These are phyloP conservation scores for Gavialis gangeticus DNA, from an alignment of 2,113 vertebrate species.

Conservation along the genomic window DNA sequence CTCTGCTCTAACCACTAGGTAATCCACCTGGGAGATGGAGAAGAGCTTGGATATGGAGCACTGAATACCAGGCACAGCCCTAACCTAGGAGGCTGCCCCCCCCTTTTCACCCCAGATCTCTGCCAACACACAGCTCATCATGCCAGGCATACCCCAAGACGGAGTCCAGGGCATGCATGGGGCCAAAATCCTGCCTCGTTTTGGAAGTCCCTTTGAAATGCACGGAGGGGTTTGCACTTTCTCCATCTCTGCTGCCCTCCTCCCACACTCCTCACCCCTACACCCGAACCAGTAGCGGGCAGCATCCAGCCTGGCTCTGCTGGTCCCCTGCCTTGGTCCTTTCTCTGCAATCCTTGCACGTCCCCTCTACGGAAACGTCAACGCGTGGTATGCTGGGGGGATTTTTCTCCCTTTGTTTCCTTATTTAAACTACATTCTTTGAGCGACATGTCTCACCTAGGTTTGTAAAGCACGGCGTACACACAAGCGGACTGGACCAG, in stretches of 20 bases:
- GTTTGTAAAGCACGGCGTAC: too few relatives aligned
- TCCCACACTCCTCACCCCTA: slow-evolving; percentile 49
- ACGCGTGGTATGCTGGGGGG: background rate
- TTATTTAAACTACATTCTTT: too few relatives aligned
- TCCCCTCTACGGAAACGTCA: background rate
- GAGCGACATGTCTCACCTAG: too few relatives aligned
- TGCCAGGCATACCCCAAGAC: background rate
- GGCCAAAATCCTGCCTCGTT: slow-evolving; percentile 39
- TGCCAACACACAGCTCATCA: background rate
- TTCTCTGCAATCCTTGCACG: background rate
- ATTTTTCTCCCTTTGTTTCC: too few relatives aligned
- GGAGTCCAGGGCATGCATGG: background rate
- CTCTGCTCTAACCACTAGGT: background rate
- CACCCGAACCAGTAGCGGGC: too few relatives aligned
- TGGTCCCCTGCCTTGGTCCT: background rate
- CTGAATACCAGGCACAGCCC: background rate
- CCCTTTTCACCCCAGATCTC: background rate
- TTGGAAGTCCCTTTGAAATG: slow-evolving; percentile 2
- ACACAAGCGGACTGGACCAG: too few relatives aligned
- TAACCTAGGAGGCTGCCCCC: background rate
- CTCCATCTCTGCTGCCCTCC: background rate
- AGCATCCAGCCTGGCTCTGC: too few relatives aligned
- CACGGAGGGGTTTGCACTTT: slow-evolving; percentile 7
- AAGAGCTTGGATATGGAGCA: background rate
- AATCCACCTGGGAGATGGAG: background rate